Base-by-base conservation (phyloP, 2,888 invertebrate species). In the Pocota personata region DNA sequence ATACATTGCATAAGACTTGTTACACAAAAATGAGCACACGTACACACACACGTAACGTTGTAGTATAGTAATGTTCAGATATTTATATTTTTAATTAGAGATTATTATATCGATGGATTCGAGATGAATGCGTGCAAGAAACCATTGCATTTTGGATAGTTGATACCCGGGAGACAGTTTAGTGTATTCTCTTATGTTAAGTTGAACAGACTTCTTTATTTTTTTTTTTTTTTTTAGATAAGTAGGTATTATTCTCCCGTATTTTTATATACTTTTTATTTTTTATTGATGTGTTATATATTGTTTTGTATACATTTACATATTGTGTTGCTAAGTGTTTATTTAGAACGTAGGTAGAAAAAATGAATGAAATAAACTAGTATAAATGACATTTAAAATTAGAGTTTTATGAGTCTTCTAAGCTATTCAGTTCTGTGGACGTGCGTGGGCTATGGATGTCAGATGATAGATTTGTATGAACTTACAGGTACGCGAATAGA, bases 281-380 rank as follows among this genome's bases (percentile, higher is more conserved):
- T 64, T 67, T 48, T 43, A 72, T 64, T 72, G 71, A 71, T 35
- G 46, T 46, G 35, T 62, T 58, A 67, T 77, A 82, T 67, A 57
- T 77, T 77, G 67, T 78, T 83, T 78, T 83, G 46, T 75, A 67
- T 64, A 83, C 72, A 83, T 77, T 72, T 72, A 83, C 72, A 72
- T 77, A 83, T 73, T 73, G 62, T 83, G 66, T 78, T 78, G 72
- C 78, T 78, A 83, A 78, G 78, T 78, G 78, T 78, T 83, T 67
- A 78, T 48, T 78, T 78, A 83, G 60, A 83, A 21, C 46, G n/a
- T 83, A 79, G 71, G 58, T 83, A 79, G 71, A 48, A 52, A 75
- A 75, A 66, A 76, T 60, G 0, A 66, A 79, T 71, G 48, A 75
- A 84, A 82, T 78, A 55, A 80, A 52, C 8, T 24, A 72, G 57